These are phyloP conservation scores for Cavia aperea DNA, from an alignment of 2,113 vertebrate genomes.

Conservation along the genomic window DNA sequence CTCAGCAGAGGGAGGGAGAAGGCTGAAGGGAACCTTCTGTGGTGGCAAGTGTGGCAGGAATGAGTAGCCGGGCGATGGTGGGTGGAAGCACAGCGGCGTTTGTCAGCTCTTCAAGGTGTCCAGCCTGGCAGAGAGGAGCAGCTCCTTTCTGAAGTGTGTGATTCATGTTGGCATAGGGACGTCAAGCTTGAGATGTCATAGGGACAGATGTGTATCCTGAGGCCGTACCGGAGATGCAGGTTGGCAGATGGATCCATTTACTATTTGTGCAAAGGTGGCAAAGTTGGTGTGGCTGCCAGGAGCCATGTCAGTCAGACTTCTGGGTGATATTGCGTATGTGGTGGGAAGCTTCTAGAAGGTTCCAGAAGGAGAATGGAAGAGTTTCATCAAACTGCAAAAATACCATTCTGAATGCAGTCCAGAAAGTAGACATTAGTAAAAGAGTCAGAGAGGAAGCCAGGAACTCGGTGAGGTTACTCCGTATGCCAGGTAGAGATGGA, in stretches of 20 bases:
- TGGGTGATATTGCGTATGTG: not conserved
- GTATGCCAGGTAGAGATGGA: not conserved
- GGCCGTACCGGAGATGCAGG: not conserved
- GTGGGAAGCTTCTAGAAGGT: not conserved
- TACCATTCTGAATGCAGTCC: not conserved
- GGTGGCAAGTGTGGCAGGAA: not conserved
- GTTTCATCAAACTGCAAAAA: not conserved
- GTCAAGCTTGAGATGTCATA: not conserved
- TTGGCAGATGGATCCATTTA: slow-evolving; percentile 1
- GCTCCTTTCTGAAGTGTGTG: slow-evolving; percentile 22
- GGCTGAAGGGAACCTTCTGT: not conserved
- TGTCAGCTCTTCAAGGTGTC: slow-evolving; percentile 32
- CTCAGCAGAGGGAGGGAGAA: not conserved
- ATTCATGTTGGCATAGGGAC: slow-evolving; percentile 34
- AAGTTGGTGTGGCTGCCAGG: not conserved
- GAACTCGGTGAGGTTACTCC: not conserved
- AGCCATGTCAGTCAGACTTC: not conserved
- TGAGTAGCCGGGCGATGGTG: slow-evolving; percentile 3
- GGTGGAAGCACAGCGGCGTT: not conserved
- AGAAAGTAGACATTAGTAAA: not conserved
- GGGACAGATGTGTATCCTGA: not conserved
- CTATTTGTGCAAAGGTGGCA: not conserved
- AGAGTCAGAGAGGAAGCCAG: not conserved
- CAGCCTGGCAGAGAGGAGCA: not conserved
- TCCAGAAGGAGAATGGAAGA: not conserved